These are phyloP conservation scores for Pseudococcus longispinus DNA, from an alignment of 2,888 invertebrate species.

Conservation along the genomic window DNA sequence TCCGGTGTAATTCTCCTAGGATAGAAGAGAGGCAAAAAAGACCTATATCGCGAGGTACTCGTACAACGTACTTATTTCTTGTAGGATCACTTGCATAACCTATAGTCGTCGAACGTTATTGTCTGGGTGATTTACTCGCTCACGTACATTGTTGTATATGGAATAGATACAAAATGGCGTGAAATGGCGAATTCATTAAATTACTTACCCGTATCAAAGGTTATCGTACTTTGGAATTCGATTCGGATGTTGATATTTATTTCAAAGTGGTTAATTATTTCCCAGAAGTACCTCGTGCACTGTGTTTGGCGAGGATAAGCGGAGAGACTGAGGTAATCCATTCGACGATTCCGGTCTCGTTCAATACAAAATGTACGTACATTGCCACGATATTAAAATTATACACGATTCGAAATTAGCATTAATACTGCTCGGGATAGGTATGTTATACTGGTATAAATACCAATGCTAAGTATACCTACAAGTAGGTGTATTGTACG, in stretches of 20 bases:
- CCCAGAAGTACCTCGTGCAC: background rate
- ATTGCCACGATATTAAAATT: background rate
- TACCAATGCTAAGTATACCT: background rate
- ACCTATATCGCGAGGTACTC: background rate
- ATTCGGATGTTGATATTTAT: background rate
- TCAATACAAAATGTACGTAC: background rate
- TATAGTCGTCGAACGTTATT: background rate
- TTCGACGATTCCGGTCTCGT: background rate
- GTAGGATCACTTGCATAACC: background rate
- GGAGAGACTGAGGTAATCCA: background rate
- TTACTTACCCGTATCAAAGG: background rate
- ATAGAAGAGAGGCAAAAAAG: background rate
- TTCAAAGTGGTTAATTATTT: background rate
- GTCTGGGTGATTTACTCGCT: background rate
- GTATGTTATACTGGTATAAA: background rate
- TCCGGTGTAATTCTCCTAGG: background rate
- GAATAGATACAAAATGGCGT: background rate
- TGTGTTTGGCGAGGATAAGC: background rate
- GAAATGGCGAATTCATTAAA: background rate
- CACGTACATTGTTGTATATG: background rate
- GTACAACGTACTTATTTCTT: slow-evolving; percentile 3
- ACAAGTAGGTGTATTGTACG: background rate
- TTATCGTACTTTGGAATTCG: background rate
- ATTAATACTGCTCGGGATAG: background rate
- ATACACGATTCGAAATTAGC: background rate